These are phyloP conservation scores for Pedionomus torquatus DNA, from an alignment of 2,113 vertebrate species.

Conservation along the genomic window DNA sequence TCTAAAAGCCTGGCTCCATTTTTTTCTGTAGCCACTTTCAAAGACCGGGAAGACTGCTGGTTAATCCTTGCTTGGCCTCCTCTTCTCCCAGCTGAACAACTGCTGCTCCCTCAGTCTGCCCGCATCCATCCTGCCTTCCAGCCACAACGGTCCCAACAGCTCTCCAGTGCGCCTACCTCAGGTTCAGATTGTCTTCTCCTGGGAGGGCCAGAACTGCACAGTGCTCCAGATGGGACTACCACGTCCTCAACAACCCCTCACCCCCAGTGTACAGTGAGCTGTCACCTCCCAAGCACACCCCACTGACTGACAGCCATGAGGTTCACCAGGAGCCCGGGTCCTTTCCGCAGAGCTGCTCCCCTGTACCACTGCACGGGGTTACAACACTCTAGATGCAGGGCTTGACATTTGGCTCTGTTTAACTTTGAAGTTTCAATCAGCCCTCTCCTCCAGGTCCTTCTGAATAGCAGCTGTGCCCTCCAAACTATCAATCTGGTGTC, in stretches of 20 bases:
- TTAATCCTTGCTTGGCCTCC: background rate
- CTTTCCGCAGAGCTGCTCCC: background rate
- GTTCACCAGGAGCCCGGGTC: fast-evolving
- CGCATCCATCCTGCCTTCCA: background rate
- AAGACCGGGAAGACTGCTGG: background rate
- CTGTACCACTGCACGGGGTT: background rate
- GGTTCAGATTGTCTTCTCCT: background rate
- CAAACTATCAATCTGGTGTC: background rate
- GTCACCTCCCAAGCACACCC: background rate
- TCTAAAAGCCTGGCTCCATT: background rate
- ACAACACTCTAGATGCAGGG: background rate
- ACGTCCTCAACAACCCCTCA: background rate
- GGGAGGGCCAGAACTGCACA: background rate
- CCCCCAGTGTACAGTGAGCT: fast-evolving
- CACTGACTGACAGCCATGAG: background rate
- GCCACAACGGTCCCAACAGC: background rate
- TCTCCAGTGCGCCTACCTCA: background rate
- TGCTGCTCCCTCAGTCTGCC: background rate
- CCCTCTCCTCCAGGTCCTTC: background rate
- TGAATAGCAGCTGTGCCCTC: background rate
- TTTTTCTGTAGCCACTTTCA: background rate
- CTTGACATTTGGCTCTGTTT: background rate
- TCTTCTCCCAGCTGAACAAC: background rate
- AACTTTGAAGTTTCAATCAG: background rate
- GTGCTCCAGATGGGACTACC: background rate